These are phyloP conservation scores for Polydrusus tereticollis DNA, from an alignment of 2,888 invertebrate genomes.

Conservation along the genomic window DNA sequence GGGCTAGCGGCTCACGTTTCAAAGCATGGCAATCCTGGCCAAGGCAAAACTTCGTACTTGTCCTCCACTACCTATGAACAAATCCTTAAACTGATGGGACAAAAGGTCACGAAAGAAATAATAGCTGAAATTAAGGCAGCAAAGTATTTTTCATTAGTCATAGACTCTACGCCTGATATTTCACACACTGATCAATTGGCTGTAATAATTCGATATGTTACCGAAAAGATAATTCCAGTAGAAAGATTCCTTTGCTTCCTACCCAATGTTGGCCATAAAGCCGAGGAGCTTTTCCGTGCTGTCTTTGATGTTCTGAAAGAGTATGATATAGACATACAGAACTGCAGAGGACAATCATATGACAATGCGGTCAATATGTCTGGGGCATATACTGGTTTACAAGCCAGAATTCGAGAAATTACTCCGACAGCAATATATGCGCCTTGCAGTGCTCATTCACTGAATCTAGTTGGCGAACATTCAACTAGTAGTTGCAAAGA, in stretches of 20 bases:
- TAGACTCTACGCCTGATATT: constrained; percentile 16
- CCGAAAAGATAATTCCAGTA: background rate
- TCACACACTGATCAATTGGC: constrained; percentile 11
- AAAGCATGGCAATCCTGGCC: background rate
- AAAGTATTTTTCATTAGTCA: background rate
- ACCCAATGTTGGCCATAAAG: constrained; percentile 17
- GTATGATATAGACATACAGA: background rate
- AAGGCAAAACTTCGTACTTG: background rate
- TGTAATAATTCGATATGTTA: constrained; percentile 9
- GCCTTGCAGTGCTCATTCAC: background rate
- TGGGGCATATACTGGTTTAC: background rate
- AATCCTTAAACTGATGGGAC: background rate
- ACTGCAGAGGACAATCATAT: background rate
- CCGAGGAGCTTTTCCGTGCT: background rate
- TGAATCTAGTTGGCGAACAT: background rate
- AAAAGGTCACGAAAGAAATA: constrained; percentile 44
- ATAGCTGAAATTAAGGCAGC: background rate
- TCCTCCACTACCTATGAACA: background rate
- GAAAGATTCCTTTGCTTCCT: constrained; percentile 17
- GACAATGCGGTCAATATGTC: background rate
- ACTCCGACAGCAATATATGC: background rate
- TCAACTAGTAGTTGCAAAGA: background rate
- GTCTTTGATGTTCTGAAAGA: background rate
- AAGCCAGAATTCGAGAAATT: background rate
- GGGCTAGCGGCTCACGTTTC: constrained; percentile 32